phyloP scores from a whole-genome alignment of 53 echinoderm and acorn worm species.

The Hippasteria phrygiana region DNA sequence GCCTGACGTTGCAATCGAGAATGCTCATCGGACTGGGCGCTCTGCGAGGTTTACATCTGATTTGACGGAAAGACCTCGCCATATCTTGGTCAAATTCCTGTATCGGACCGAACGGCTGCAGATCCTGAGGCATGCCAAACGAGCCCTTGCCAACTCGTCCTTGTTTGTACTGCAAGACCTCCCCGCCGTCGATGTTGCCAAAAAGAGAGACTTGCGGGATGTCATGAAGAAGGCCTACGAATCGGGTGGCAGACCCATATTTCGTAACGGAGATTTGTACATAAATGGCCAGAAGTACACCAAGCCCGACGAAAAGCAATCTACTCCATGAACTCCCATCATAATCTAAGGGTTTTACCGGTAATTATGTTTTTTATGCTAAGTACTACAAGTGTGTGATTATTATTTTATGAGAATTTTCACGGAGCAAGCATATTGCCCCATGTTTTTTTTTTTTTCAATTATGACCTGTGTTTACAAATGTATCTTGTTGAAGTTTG shows the following conservation, averaged over 20 bases:
- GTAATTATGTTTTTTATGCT: no score
- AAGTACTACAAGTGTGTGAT: no score
- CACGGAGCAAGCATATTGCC: no score
- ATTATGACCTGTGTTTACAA: no score
- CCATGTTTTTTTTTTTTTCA: no score
- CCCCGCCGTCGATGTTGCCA: conserved; percentile 36
- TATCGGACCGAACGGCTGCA: conserved; percentile 24
- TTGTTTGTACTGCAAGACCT: conserved; percentile 26
- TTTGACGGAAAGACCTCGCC: conserved; percentile 29
- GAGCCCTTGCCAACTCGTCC: not conserved
- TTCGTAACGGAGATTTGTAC: conserved; percentile 32
- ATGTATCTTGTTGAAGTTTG: no score
- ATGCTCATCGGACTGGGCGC: conserved; percentile 42
- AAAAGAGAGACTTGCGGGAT: conserved; percentile 35
- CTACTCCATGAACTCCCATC: no score
- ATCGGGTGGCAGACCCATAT: not conserved
- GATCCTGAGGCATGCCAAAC: conserved; percentile 25
- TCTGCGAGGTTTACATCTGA: not conserved
- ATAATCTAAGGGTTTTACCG: no score
- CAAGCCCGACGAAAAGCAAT: no score
- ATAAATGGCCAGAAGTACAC: no score
- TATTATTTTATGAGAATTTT: no score
- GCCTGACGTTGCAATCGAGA: conserved; percentile 30
- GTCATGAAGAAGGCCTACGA: conserved; percentile 31
- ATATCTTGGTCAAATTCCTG: conserved; percentile 30